These are phyloP conservation scores for Gibbula magus DNA, from an alignment of 2,888 invertebrate genomes.

Conservation along the genomic window DNA sequence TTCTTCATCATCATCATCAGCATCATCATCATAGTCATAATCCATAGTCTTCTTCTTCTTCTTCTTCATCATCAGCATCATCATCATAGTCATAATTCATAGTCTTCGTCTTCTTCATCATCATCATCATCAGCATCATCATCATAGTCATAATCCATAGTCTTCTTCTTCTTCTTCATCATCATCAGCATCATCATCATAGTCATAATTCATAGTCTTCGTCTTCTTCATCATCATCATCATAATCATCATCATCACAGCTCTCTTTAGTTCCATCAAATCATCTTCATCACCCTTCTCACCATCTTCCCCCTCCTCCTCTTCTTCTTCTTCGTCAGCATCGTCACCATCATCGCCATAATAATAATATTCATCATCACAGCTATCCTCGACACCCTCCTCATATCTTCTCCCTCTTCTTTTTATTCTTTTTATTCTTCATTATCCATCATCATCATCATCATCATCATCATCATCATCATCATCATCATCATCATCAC, in stretches of 20 bases:
- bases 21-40: background rate
- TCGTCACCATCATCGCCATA: no score
- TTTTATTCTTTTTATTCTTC: background rate
- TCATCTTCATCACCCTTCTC: background rate
- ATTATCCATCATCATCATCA: background rate
- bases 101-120: no score
- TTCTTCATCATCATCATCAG: background rate
- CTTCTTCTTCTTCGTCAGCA: no score
- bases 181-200: background rate
- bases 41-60: background rate
- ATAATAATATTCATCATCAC: no score
- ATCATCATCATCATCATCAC: slow-evolving; percentile 29
- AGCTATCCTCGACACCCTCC: background rate
- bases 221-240: slow-evolving; percentile 10
- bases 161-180: background rate
- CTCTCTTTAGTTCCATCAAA: background rate
- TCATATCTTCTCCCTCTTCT: background rate
- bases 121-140: background rate
- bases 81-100: no score
- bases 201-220: background rate
- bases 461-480: slow-evolving; percentile 17
- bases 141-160: background rate
- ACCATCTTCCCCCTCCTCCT: background rate
- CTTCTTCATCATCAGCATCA: background rate
- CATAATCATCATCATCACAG: background rate